A percentile compares a stretch with the other conserved stretches of the same genome.
Conservation (phyloP, 2,888 invertebrate genomes). For the Aphrophora alni region DNA sequence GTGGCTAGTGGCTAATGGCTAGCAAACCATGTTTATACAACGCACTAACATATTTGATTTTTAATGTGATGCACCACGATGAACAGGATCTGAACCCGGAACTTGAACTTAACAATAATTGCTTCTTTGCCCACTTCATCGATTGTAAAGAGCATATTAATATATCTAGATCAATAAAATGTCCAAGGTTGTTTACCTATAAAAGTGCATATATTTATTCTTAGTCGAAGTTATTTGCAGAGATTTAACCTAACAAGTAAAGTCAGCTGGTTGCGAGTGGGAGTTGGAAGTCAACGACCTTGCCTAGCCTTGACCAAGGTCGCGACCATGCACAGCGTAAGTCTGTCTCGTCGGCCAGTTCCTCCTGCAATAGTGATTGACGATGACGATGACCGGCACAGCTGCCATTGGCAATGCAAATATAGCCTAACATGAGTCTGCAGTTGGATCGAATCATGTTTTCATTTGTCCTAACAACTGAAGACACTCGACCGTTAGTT, state of each 20-base stretch:
- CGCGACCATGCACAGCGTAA: constrained; percentile 25
- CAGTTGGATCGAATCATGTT: neutral
- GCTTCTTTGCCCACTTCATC: neutral
- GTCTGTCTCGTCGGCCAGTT: constrained; percentile 24
- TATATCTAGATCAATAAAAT: constrained; percentile 4
- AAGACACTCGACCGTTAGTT: neutral
- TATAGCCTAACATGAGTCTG: neutral
- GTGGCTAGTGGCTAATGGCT: too few relatives aligned
- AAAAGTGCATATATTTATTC: constrained; percentile 25
- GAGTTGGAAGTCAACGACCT: constrained; percentile 35
- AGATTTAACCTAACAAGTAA: neutral
- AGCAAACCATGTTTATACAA: too few relatives aligned
- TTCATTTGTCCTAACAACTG: too few relatives aligned
- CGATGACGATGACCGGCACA: neutral
- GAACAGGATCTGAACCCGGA: neutral
- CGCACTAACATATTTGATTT: neutral
- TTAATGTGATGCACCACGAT: neutral
- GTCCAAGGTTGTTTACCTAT: constrained; percentile 10
- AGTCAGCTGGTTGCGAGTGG: constrained; percentile 11
- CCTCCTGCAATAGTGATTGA: constrained; percentile 9
- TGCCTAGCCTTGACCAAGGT: constrained; percentile 41
- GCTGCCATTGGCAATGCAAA: constrained; percentile 16
- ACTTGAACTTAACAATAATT: neutral
- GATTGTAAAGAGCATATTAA: neutral
- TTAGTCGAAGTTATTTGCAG: constrained; percentile 14